Evolutionary conservation across 2,113 vertebrate genomes (phyloP).

Genomic region (Patagioenas fasciata): DNA sequence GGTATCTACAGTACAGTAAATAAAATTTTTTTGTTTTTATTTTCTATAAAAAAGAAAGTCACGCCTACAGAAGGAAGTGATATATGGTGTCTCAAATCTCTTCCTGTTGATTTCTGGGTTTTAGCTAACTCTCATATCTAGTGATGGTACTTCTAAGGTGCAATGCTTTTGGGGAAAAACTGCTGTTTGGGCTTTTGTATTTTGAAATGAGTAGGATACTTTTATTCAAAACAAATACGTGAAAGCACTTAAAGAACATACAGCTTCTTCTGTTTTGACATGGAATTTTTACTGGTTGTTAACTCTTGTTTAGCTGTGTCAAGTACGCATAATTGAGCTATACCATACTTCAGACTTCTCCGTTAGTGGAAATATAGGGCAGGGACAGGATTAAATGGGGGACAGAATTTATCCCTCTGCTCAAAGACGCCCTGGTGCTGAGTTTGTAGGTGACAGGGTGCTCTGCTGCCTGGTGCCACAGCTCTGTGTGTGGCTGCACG

Average conservation of each 20-base stretch:
- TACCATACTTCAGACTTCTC: not conserved
- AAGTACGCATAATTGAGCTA: not conserved
- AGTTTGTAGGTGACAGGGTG: not conserved
- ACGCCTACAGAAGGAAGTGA: not conserved
- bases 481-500: not conserved
- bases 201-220: not conserved
- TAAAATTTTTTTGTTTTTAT: conserved; percentile 60
- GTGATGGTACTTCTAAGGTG: not conserved
- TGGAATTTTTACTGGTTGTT: not conserved
- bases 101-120: not conserved
- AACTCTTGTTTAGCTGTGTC: not conserved
- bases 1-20: conserved; percentile 58
- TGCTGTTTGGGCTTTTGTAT: not conserved
- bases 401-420: not conserved
- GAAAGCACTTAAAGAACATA: not conserved
- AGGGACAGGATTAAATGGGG: not conserved
- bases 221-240: not conserved
- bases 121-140: not conserved
- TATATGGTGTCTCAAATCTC: not conserved
- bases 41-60: conserved; percentile 33
- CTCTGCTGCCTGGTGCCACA: not conserved
- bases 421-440: not conserved
- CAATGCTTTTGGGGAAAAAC: not conserved
- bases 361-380: not conserved
- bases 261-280: not conserved